These are phyloP conservation scores for Melinaea marsaeus DNA, from an alignment of 2,888 invertebrate genomes.

Conservation along the genomic window DNA sequence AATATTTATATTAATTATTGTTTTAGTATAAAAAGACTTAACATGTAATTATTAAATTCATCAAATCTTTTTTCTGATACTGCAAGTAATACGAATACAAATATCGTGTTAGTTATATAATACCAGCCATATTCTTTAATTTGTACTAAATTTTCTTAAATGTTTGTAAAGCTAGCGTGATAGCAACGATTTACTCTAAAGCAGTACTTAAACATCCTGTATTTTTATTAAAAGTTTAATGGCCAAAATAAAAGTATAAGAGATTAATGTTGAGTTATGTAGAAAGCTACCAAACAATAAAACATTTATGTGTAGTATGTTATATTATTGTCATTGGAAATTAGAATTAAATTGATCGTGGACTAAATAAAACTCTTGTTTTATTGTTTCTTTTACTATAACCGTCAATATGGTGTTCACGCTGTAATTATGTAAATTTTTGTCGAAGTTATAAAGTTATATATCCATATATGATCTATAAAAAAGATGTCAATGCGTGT, in stretches of 20 bases:
- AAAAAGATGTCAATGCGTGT: background rate
- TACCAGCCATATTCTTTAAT: slow-evolving; percentile 20
- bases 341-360: background rate
- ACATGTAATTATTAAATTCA: background rate
- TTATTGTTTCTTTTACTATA: slow-evolving; percentile 2
- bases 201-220: slow-evolving; percentile 18
- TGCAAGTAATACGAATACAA: background rate
- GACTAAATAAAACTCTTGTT: background rate
- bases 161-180: slow-evolving; percentile 23
- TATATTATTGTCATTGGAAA: slow-evolving; percentile 1
- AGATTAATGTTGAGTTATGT: slow-evolving; percentile 15
- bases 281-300: slow-evolving; percentile 14
- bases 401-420: too few species aligned
- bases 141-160: slow-evolving; percentile 27
- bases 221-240: slow-evolving; percentile 16
- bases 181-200: slow-evolving; percentile 23
- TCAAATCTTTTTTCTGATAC: background rate
- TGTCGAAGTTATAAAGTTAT: too few species aligned
- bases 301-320: slow-evolving; percentile 15
- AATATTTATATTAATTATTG: too few species aligned
- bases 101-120: slow-evolving; percentile 6
- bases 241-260: slow-evolving; percentile 21
- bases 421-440: too few species aligned
- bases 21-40: too few species aligned
- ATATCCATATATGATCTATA: too few species aligned